phyloP scores from a whole-genome alignment of 2,797 vertebrate genomes.

The Columba guinea region DNA sequence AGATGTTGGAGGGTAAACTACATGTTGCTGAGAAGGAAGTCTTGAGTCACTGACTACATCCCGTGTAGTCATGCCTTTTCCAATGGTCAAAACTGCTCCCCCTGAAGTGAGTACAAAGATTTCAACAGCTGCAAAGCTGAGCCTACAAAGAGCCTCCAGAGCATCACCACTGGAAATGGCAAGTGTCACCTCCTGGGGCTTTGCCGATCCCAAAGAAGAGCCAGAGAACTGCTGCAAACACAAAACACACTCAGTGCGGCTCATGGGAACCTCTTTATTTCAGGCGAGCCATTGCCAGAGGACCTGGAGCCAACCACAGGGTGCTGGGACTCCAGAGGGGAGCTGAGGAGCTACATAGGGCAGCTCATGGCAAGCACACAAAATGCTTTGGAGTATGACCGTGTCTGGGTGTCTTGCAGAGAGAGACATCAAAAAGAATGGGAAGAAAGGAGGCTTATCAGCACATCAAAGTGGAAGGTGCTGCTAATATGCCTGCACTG shows the following conservation, averaged over 20 bases:
- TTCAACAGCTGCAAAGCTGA: not conserved
- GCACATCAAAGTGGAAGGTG: not conserved
- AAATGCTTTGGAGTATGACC: not conserved
- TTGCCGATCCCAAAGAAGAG: not conserved
- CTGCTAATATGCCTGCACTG: not conserved
- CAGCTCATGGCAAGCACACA: not conserved
- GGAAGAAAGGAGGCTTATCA: not conserved
- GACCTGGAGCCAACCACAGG: not conserved
- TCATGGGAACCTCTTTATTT: not conserved
- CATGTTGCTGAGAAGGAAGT: not conserved
- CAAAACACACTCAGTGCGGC: accelerated
- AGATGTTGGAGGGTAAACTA: not conserved
- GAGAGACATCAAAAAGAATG: not conserved
- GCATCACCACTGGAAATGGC: not conserved
- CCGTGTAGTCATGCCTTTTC: not conserved
- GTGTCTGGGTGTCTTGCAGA: not conserved
- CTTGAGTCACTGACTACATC: not conserved
- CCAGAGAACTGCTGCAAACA: not conserved
- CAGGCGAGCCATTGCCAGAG: not conserved
- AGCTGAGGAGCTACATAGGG: not conserved
- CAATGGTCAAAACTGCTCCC: not conserved
- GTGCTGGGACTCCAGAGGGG: not conserved
- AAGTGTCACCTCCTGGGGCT: not conserved
- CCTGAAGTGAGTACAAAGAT: not conserved
- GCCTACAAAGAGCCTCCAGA: not conserved